phyloP scores from a whole-genome alignment of 2,888 invertebrate genomes.

The Drosophila rellima region DNA sequence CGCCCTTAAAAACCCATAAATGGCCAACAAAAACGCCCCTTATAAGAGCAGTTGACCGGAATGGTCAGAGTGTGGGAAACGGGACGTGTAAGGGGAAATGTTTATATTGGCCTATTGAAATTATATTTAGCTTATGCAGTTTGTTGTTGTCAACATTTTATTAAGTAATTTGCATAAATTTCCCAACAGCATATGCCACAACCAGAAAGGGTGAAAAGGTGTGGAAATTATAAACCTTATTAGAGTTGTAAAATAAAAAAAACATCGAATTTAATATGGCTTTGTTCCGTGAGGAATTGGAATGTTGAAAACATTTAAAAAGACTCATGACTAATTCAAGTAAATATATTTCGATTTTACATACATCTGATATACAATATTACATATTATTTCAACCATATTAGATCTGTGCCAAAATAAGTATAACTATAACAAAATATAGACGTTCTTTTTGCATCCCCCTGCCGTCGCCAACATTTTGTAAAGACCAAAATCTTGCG shows the following conservation, averaged over 20 bases:
- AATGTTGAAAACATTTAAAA: neutral
- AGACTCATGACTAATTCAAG: neutral
- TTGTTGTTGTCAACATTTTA: conserved; percentile 79
- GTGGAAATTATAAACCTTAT: conserved; percentile 49
- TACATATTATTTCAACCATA: conserved; percentile 18
- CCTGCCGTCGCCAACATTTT: conserved; percentile 18
- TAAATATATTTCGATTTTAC: neutral
- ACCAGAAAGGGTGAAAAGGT: conserved; percentile 23
- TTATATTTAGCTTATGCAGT: conserved; percentile 60
- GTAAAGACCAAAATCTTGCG: conserved; percentile 45
- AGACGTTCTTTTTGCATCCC: neutral
- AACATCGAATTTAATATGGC: conserved; percentile 1
- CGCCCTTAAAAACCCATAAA: conserved; percentile 67
- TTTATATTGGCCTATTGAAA: conserved; percentile 72
- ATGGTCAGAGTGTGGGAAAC: conserved; percentile 11
- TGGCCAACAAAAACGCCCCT: conserved; percentile 71
- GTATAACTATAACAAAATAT: neutral
- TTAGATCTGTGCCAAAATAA: conserved; percentile 47
- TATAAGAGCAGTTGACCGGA: conserved; percentile 29
- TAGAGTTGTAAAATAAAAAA: conserved; percentile 24
- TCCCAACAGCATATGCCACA: conserved; percentile 45
- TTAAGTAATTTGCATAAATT: conserved; percentile 80
- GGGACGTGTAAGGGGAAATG: conserved; percentile 16
- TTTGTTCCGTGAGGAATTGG: neutral
- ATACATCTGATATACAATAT: neutral